Evolutionary conservation across 2,797 vertebrate genomes (phyloP), one percentile per base, ranked within the genome.

Genomic region (Pseudochirops corinnae): DNA sequence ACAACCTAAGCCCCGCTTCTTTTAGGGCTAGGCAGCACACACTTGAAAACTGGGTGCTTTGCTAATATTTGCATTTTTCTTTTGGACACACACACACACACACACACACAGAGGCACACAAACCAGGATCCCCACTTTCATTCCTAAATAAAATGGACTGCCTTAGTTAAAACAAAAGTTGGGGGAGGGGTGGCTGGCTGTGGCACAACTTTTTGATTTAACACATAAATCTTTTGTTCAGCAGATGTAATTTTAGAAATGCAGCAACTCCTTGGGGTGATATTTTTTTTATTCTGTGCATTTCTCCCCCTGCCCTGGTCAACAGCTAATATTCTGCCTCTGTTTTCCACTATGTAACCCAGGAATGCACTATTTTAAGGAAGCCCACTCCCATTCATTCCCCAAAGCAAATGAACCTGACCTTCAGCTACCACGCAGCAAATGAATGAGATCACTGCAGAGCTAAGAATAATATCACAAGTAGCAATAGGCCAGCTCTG

Each of bases 381-480:
- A 93, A 93, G 92, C 58, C 90, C 92, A 95, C 52, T 97, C 96
- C 53, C 91, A 31, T 94, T 98, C 95, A 91, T 94, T 98, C 96
- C 95, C 96, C 96, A 98, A 97, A 95, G n/a, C 58, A 96, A 98
- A 97, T n/a, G 91, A 98, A 95, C 1, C 0, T 93, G 94, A 98
- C 91, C 95, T 98, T 95, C 95, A 91, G 94, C 91, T 92, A 91
- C 52, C 58, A 93, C 52, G 26, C 39, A 92, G 90, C 74, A 94
- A 93, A 97, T 97, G 94, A 93, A 97, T 97, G 94, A 95, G 55
- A 95, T 91, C 91, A 96, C 94, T 95, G 95, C 95, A 74, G 97
- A 97, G 62, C 11, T 4, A 92, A 46, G 95, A 96, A 95, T 95
- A 96, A 67, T 11, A 50, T 0, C 93, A 46, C 0, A 14, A 98